Conservation (phyloP, 2,113 vertebrate species). For the Dinomys branickii region DNA sequence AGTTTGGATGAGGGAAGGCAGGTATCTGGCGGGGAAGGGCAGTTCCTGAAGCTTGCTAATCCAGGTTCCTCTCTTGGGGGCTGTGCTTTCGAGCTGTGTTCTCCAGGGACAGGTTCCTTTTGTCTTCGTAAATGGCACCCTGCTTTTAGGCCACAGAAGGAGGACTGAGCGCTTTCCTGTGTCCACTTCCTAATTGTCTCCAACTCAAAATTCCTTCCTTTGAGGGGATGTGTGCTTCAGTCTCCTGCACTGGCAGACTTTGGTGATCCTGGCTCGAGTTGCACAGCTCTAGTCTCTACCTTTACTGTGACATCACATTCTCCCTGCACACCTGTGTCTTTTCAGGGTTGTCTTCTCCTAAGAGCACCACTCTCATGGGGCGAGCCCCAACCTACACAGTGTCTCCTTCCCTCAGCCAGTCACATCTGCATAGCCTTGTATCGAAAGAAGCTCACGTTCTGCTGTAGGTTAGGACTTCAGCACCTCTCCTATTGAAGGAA, state of each 20-base stretch:
- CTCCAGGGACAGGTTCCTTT: not conserved
- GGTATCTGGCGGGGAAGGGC: not conserved
- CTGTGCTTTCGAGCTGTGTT: not conserved
- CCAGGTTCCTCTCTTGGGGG: not conserved
- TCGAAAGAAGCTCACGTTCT: not conserved
- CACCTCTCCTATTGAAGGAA: too few relatives aligned
- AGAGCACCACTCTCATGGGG: not conserved
- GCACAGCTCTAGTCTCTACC: not conserved
- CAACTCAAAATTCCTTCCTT: not conserved
- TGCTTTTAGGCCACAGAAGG: not conserved
- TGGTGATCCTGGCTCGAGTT: not conserved
- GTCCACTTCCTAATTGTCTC: not conserved
- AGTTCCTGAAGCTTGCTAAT: not conserved
- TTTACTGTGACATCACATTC: not conserved
- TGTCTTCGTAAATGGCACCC: not conserved
- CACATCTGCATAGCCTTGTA: not conserved
- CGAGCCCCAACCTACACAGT: not conserved
- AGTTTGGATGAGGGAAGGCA: too few relatives aligned
- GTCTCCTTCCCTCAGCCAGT: not conserved
- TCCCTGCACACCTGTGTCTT: not conserved
- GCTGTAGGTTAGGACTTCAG: not conserved
- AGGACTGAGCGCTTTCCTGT: not conserved
- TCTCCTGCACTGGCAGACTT: not conserved
- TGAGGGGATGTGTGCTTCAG: not conserved
- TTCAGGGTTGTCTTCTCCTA: not conserved